phyloP scores from a whole-genome alignment of 2,113 vertebrate genomes.

The Ameiurus melas region DNA sequence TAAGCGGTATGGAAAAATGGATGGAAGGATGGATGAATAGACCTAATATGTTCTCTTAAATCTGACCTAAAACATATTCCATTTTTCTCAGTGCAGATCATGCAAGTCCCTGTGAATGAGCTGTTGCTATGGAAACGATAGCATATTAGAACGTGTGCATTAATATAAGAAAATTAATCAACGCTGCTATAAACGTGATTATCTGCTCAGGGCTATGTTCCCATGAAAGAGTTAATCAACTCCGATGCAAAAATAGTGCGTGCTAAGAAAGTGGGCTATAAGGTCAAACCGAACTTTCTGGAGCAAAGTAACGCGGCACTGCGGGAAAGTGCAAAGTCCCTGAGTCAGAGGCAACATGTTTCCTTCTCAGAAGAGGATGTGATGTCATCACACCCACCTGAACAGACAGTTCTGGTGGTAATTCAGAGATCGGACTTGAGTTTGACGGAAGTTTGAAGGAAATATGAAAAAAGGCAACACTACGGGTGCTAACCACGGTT shows the following conservation, averaged over 20 bases:
- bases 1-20: too few species aligned
- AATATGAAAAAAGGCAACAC: background rate
- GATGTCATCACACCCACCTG: conserved; percentile 21
- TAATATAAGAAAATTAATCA: background rate
- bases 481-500: too few species aligned
- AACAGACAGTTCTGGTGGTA: background rate
- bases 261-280: conserved; percentile 16
- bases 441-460: background rate
- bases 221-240: conserved; percentile 11
- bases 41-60: background rate
- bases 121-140: background rate
- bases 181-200: background rate
- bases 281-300: conserved; percentile 19
- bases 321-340: background rate
- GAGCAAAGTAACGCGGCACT: background rate
- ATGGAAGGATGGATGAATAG: too few species aligned
- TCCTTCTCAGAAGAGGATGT: background rate
- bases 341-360: conserved; percentile 22
- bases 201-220: background rate
- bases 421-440: too few species aligned
- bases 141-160: background rate
- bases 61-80: background rate
- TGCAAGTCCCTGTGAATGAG: background rate
- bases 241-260: conserved; percentile 3
- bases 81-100: background rate